phyloP scores from a whole-genome alignment of 1,140 invertebrate species.

The Hestina assimilis region DNA sequence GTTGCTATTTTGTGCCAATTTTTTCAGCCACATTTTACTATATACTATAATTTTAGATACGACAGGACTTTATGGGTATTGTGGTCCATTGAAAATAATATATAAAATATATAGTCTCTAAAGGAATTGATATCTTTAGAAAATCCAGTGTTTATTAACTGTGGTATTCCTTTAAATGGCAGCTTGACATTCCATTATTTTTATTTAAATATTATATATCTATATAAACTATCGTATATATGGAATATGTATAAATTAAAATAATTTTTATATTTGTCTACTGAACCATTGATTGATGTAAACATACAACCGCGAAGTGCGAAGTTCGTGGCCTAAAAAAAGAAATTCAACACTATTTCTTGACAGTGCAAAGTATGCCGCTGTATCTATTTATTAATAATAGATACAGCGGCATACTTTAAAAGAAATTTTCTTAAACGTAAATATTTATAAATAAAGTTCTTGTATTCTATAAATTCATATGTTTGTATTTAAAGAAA shows the following conservation, averaged over 20 bases:
- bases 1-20: slow-evolving; percentile 26
- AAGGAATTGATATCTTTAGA: slow-evolving; percentile 9
- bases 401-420: too few species aligned
- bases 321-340: too few species aligned
- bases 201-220: slow-evolving; percentile 39
- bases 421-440: too few species aligned
- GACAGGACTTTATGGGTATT: slow-evolving; percentile 6
- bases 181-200: slow-evolving; percentile 49
- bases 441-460: slow-evolving; percentile 41
- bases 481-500: too few species aligned
- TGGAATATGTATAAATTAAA: too few species aligned
- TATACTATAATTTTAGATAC: slow-evolving; percentile 14
- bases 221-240: slow-evolving; percentile 25
- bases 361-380: too few species aligned
- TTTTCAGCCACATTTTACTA: slow-evolving; percentile 16
- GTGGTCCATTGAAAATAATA: neutral
- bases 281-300: too few species aligned
- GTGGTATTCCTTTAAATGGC: slow-evolving; percentile 32
- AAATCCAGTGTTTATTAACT: slow-evolving; percentile 50
- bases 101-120: slow-evolving; percentile 2
- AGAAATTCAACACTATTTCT: too few species aligned
- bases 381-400: too few species aligned
- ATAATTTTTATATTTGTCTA: too few species aligned
- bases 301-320: too few species aligned
- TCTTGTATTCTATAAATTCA: too few species aligned